Evolutionary conservation across 2,113 vertebrate genomes (phyloP).

Genomic region (Candoia aspera): DNA sequence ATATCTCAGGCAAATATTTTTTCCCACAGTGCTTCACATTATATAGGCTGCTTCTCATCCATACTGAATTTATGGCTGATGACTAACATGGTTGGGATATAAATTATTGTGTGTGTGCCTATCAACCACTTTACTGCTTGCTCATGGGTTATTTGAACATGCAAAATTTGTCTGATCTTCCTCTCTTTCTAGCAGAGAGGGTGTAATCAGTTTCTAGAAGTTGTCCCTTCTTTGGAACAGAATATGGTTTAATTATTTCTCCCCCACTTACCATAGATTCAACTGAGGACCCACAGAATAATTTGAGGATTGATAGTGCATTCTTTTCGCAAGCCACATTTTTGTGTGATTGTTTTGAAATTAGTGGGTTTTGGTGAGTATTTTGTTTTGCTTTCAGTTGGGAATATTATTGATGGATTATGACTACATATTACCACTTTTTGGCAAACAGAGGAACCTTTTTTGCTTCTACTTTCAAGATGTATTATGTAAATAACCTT

Average conservation of each 20-base stretch:
- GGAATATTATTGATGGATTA: background rate
- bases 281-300: background rate
- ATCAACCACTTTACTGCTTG: background rate
- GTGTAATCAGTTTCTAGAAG: background rate
- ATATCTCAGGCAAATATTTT: background rate
- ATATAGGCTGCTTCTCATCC: background rate
- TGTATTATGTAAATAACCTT: slow-evolving; percentile 25
- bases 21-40: background rate
- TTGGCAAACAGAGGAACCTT: background rate
- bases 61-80: background rate
- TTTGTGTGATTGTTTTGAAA: background rate
- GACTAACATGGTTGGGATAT: background rate
- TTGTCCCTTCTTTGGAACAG: background rate
- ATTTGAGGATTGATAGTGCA: background rate
- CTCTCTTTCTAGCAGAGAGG: background rate
- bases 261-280: background rate
- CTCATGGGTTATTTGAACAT: background rate
- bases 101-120: background rate
- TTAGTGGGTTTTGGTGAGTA: background rate
- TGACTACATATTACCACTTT: slow-evolving; percentile 4
- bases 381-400: background rate
- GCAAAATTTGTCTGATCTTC: background rate
- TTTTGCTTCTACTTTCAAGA: slow-evolving; percentile 23
- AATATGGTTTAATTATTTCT: background rate
- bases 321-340: background rate